Evolutionary conservation across 2,888 invertebrate genomes (phyloP).

Genomic region (Parelbella ahira): DNA sequence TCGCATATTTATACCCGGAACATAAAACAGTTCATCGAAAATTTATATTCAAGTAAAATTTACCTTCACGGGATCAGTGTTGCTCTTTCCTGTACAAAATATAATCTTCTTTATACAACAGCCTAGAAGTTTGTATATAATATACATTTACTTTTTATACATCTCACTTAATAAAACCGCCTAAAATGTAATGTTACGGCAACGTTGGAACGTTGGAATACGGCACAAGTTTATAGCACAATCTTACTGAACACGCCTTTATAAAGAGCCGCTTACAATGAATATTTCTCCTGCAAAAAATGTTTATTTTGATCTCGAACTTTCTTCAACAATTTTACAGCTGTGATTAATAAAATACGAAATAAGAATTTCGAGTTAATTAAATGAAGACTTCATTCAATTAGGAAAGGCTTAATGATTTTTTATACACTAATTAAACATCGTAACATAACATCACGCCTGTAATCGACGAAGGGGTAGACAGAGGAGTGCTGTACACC

Average conservation of each 20-base stretch:
- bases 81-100: not conserved
- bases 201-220: slow-evolving; percentile 28
- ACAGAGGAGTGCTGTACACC: too few relatives aligned
- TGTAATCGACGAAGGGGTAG: too few relatives aligned
- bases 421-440: too few relatives aligned
- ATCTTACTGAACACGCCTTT: slow-evolving; percentile 35
- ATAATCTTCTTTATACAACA: not conserved
- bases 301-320: not conserved
- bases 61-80: not conserved
- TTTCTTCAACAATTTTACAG: too few relatives aligned
- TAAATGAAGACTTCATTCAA: too few relatives aligned
- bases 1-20: not conserved
- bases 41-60: slow-evolving; percentile 8
- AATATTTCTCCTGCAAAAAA: slow-evolving; percentile 22
- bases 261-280: slow-evolving; percentile 25
- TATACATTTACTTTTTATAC: slow-evolving; percentile 9
- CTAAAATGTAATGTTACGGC: slow-evolving; percentile 14
- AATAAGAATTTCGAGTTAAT: too few relatives aligned
- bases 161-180: slow-evolving; percentile 14
- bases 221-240: slow-evolving; percentile 34
- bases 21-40: slow-evolving; percentile 5
- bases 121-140: not conserved
- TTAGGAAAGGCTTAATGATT: too few relatives aligned
- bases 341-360: too few relatives aligned
- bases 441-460: too few relatives aligned